Percentiles rank a stretch among this genome's conserved stretches.
These are phyloP conservation scores for Scaptomyza flava DNA, from an alignment of 2,888 invertebrate genomes.

Conservation along the genomic window DNA sequence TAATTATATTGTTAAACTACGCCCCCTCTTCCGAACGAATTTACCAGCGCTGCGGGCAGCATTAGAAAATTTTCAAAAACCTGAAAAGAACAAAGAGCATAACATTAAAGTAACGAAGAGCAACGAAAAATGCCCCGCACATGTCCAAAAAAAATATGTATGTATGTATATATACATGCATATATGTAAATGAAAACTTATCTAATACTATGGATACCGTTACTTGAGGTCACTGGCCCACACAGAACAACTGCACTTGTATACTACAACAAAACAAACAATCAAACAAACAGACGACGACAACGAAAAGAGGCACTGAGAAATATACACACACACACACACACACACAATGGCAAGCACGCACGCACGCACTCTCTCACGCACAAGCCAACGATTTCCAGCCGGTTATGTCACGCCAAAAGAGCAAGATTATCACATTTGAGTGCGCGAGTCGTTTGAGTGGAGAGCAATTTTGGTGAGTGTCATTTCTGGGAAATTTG, in stretches of 20 bases:
- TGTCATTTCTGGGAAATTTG: slow-evolving; percentile 28
- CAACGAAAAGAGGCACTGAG: not conserved
- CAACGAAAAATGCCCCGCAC: slow-evolving; percentile 32
- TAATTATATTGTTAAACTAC: slow-evolving; percentile 25
- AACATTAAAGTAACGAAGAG: slow-evolving; percentile 15
- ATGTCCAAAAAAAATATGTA: slow-evolving; percentile 25
- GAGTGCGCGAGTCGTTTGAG: slow-evolving; percentile 48
- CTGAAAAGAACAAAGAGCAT: slow-evolving; percentile 20
- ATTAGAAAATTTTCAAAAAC: slow-evolving; percentile 18
- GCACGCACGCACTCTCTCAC: slow-evolving; percentile 23
- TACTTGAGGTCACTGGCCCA: slow-evolving; percentile 78
- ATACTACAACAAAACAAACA: slow-evolving; percentile 14
- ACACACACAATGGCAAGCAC: not conserved
- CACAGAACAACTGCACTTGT: slow-evolving; percentile 64
- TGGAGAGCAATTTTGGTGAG: slow-evolving; percentile 8
- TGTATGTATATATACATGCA: too few species aligned
- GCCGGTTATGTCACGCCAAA: slow-evolving; percentile 70
- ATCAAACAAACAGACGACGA: slow-evolving; percentile 10
- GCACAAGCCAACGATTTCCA: slow-evolving; percentile 26
- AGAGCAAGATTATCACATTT: slow-evolving; percentile 58
- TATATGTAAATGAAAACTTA: slow-evolving; percentile 50
- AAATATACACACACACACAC: not conserved
- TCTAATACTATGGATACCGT: slow-evolving; percentile 81
- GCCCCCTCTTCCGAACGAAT: slow-evolving; percentile 10
- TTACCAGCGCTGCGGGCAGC: slow-evolving; percentile 34